Evolutionary conservation across 1,140 invertebrate genomes (phyloP), one percentile per base, ranked within the genome.

Genomic region (Cotesia glomerata): DNA sequence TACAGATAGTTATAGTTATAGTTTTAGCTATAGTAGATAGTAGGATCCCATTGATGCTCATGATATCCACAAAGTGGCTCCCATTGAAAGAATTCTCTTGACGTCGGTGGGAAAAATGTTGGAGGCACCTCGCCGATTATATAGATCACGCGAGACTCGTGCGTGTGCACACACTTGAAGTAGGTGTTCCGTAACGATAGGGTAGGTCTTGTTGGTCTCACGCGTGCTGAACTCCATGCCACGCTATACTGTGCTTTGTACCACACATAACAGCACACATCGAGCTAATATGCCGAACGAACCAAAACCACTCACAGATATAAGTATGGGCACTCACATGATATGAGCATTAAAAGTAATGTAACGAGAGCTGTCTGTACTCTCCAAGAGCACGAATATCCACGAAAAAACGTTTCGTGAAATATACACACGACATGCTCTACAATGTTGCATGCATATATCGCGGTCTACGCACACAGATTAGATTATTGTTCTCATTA

Each of bases 131-230:
- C 26, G 49, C 32, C 14, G 14, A 51, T 67, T 18, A 56, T 72
- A 72, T 72, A 72, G 52, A 72, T 72, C 70, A 72, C 70, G 70
- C 36, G 34, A 59, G 62, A 39, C 54, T 26, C 52, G 32, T 64
- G 49, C 51, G 52, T 72, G 70, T 72, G 35, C 67, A 49, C 34
- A 63, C n/a, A 71, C 65, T 56, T 67, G 65, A 63, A 71, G 16
- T 71, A 71, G 69, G 69, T 71, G 69, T 71, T 71, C 69, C 69
- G 69, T 71, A 71, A 71, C 69, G 69, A 67, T 56, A 81, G 82
- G 77, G 79, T 79, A 84, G 80, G 80, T 82, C 81, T 84, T 76
- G 75, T 72, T 83, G 80, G 78, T 82, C 84, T 82, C 83, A 82
- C 83, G 77, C 76, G 77, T 76, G 75, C 78, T 80, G 78, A 78